Evolutionary conservation across 2,113 vertebrate genomes (phyloP), one percentile per base, ranked within the genome.

Genomic region (Scolopax mira): DNA sequence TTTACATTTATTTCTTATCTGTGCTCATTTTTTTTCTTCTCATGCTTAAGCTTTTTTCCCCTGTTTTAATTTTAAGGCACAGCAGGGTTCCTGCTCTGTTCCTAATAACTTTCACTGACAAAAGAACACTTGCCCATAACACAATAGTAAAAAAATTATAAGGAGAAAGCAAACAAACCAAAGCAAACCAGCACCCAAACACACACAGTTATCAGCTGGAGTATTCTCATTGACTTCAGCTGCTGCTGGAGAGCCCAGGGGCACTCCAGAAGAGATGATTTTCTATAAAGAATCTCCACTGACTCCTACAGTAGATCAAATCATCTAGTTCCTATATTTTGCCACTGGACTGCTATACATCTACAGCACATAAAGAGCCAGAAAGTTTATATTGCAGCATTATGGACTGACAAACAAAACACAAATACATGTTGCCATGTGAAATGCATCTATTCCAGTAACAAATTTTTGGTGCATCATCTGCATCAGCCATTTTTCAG

Each of bases 61-160:
- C 0, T 39, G 28, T 73, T 95, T 82, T 96, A 96, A 96, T 96
- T 97, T 97, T 94, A 96, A 95, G 77, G 94, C 94, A 95, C 80
- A 88, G 61, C 78, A 94, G 80, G 88, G 78, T 85, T 97, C 55
- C 90, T 93, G 88, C 70, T 88, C 92, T 92, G 51, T 44, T 95
- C 83, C 85, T 96, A 94, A 94, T 85, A 93, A 87, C 54, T 86
- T 78, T 96, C 62, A 54, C 61, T 90, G 46, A 97, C 80, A 89
- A 91, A 94, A 67, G 70, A 74, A 70, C 61, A 90, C 72, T 70
- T 88, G 28, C 31, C 41, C 28, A 24, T 77, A 85, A 79, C 24
- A 94, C 46, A 79, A 88, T 3, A 82, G 64, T 23, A 55, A 82
- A 91, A 95, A 89, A 85, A 77, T 46, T 25, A 78, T 48, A 78